Base-by-base conservation (phyloP, 1,140 invertebrate genomes). In the Littorina saxatilis region DNA sequence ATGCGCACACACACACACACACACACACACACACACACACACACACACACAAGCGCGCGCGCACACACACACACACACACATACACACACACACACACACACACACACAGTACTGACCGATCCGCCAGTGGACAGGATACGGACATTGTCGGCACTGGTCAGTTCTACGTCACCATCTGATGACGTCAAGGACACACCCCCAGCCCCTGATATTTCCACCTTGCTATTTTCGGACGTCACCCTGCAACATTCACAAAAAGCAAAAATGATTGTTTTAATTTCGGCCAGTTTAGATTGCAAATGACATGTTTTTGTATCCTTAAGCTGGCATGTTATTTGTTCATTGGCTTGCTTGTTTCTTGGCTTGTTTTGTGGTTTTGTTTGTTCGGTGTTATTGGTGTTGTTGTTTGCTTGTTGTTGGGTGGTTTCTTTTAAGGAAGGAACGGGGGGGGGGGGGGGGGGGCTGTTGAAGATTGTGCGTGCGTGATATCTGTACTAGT, bases 11-110 rank as follows among this genome's bases (percentile, higher is more conserved):
- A 79, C 50, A 88, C 73, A 74, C 85, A 88, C 27, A 88, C 61
- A n/a, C 82, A 77, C 23, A 84, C 87, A 68, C 72, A 84, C 39
- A 77, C 52, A 82, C 87, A 87, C 83, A 88, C 78, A 81, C 87
- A 88, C 32, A 88, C 80, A 85, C 84, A 73, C 84, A 84, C 2
- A 85, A 81, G 11, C 52, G 66, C 17, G 50, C 73, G n/a, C 39
- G 79, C 47, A 81, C 74, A 7, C 39, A 29, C 58, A 66, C 43
- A 20, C 61, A 50, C 7, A 35, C 23, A n/a, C 79, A 40, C 39
- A 39, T 50, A 39, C 82, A 82, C 17, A 84, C 74, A 81, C 20
- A 58, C 20, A 23, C 20, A 5, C 2, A 23, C 55, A 58, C 55
- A 2, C 55, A 58, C 20, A 20, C 13, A 58, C 17, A 58, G 55